Evolutionary conservation across 2,888 invertebrate genomes (phyloP).

Genomic region (Leptinotarsa tumamoca): DNA sequence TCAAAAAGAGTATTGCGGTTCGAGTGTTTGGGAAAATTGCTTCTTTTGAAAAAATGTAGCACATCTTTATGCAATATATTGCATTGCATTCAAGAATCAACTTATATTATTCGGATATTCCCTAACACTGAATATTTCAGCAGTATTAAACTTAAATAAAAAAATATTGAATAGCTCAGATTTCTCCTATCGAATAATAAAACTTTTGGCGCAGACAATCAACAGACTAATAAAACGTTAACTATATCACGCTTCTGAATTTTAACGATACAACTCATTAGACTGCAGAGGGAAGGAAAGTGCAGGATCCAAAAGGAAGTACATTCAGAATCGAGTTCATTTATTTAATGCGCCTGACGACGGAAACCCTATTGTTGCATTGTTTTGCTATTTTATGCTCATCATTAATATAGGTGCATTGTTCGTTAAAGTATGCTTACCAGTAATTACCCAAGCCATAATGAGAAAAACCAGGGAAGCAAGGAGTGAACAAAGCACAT

Average conservation of each 20-base stretch:
- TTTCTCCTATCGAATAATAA: neutral
- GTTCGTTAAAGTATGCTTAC: neutral
- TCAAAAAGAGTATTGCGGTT: no score
- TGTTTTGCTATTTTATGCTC: constrained; percentile 6
- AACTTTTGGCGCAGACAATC: neutral
- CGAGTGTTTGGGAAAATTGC: no score
- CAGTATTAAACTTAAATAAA: no score
- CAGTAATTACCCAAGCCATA: neutral
- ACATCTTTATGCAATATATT: no score
- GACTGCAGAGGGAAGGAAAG: neutral
- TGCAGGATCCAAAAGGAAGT: neutral
- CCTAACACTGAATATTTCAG: no score
- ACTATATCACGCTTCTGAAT: neutral
- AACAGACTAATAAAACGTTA: neutral
- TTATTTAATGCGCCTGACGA: neutral
- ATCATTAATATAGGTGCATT: neutral
- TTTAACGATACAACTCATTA: neutral
- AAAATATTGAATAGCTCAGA: neutral
- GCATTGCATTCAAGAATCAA: no score
- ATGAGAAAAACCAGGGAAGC: neutral
- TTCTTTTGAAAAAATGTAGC: no score
- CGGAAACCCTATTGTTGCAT: constrained; percentile 1
- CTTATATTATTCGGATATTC: no score
- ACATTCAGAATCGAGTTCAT: neutral
- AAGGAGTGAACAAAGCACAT: neutral